phyloP scores from a whole-genome alignment of 1,140 invertebrate species.

The Lordiphosa stackelbergi region DNA sequence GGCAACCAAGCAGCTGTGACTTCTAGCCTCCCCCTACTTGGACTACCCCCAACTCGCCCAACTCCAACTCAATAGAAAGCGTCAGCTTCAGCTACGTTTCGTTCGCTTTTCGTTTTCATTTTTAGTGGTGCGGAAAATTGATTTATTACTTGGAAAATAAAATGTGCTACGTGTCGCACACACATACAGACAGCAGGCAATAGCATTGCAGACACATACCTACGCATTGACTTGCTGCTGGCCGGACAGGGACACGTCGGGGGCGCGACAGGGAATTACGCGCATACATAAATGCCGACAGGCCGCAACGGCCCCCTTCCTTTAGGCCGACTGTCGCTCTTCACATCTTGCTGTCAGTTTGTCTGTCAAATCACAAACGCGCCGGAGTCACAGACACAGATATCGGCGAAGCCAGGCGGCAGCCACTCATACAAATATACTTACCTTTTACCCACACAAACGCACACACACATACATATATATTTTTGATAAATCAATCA shows the following conservation, averaged over 20 bases:
- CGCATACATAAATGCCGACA: slow-evolving; percentile 72
- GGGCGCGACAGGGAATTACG: slow-evolving; percentile 37
- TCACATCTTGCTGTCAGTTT: slow-evolving; percentile 68
- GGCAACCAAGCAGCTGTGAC: not conserved
- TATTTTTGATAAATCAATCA: slow-evolving; percentile 74
- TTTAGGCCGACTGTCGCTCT: slow-evolving; percentile 25
- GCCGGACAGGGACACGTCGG: slow-evolving; percentile 11
- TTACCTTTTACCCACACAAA: slow-evolving; percentile 11
- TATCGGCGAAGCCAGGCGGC: slow-evolving; percentile 29
- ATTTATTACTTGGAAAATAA: slow-evolving; percentile 77
- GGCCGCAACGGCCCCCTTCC: slow-evolving; percentile 20
- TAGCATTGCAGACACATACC: slow-evolving; percentile 13
- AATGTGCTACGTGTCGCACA: slow-evolving; percentile 73
- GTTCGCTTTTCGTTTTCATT: slow-evolving; percentile 74
- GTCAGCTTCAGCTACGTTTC: slow-evolving; percentile 43
- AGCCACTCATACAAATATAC: slow-evolving; percentile 26
- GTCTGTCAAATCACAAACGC: slow-evolving; percentile 73
- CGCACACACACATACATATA: slow-evolving; percentile 13
- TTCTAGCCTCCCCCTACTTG: not conserved
- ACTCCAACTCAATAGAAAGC: slow-evolving; percentile 61
- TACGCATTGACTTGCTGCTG: slow-evolving; percentile 24
- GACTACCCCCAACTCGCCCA: slow-evolving; percentile 2
- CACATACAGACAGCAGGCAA: slow-evolving; percentile 35
- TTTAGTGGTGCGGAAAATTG: slow-evolving; percentile 77
- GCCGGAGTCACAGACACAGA: slow-evolving; percentile 47